Evolutionary conservation across 2,888 invertebrate species (phyloP), one percentile per base, ranked within the genome.

Genomic region (Drosophila testacea): DNA sequence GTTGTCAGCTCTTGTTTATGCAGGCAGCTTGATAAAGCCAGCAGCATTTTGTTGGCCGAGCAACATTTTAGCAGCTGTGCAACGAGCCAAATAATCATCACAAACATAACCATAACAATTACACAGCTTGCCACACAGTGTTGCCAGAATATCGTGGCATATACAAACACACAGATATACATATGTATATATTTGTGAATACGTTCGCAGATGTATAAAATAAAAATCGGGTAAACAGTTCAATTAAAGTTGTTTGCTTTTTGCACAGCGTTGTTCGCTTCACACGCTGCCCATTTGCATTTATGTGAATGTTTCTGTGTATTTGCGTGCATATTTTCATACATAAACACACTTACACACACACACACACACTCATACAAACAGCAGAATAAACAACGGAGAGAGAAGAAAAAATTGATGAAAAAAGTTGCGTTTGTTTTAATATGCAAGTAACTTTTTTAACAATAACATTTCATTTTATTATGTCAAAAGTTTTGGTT

Each of bases 101-200:
- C 78, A 83, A 87, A 81, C 86, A 90, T 90, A 88, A 90, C 91
- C 79, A 90, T 91, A 89, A 90, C 89, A 90, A 91, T 91, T 89
- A 91, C 79, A 81, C 72, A 77, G 80, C 69, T 70, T 71, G 62
- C 56, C 75, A 73, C 59, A 68, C 70, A 79, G 51, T 51, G 61
- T 47, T 70, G 34, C 56, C 77, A 50, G 69, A 57, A 59, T 69
- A 39, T 66, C 63, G 69, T 69, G 64, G 61, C 46, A 60, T 42
- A 63, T 13, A 63, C 32, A 60, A 3, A 48, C 22, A 48, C 6
- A 42, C 10, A 34, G 4, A 22, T 3, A 39, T 0, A n/a, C 2
- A 57, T 4, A 13, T 28, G 10, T 13, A 22, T 2, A 38, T 0
- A 11, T 2, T 47, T 4, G 6, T 28, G 13, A 13, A 56, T 34